Percentiles rank a stretch among this genome's conserved stretches.
phyloP scores from a whole-genome alignment of 2,797 vertebrate genomes.

The Gouania willdenowi region DNA sequence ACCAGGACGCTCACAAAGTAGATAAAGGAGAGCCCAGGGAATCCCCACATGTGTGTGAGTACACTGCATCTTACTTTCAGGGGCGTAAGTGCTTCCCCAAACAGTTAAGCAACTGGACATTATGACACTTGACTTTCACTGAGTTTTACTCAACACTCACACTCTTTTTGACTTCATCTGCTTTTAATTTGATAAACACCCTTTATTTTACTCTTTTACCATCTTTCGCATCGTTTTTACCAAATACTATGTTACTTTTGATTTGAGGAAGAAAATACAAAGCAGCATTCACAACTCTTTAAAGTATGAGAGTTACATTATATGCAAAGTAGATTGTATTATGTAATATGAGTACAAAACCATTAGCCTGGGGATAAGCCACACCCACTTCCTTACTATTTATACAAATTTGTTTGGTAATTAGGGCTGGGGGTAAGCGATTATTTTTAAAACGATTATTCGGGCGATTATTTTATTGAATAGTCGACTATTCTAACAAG shows the following conservation, averaged over 20 bases:
- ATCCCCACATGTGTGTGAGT: neutral
- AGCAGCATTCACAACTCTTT: neutral
- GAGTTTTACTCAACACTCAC: neutral
- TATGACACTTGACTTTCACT: too few relatives aligned
- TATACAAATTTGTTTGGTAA: too few relatives aligned
- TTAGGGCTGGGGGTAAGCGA: too few relatives aligned
- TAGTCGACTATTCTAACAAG: too few relatives aligned
- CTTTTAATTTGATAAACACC: neutral
- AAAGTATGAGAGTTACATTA: too few relatives aligned
- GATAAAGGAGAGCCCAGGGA: constrained; percentile 25
- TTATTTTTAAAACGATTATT: too few relatives aligned
- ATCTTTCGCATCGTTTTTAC: constrained; percentile 1
- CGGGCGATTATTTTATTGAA: too few relatives aligned
- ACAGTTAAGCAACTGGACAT: constrained; percentile 46
- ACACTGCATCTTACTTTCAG: constrained; percentile 22
- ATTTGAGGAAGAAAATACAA: constrained; percentile 3
- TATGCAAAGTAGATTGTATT: too few relatives aligned
- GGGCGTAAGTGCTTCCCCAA: constrained; percentile 32
- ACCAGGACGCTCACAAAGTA: constrained; percentile 50
- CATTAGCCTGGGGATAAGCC: too few relatives aligned
- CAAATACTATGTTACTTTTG: too few relatives aligned
- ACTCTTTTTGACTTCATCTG: neutral
- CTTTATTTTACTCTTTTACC: neutral
- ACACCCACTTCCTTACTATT: too few relatives aligned
- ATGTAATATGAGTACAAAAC: too few relatives aligned